Evolutionary conservation across 2,888 invertebrate species (phyloP), one percentile per base, ranked within the genome.

Genomic region (Tuta absoluta): DNA sequence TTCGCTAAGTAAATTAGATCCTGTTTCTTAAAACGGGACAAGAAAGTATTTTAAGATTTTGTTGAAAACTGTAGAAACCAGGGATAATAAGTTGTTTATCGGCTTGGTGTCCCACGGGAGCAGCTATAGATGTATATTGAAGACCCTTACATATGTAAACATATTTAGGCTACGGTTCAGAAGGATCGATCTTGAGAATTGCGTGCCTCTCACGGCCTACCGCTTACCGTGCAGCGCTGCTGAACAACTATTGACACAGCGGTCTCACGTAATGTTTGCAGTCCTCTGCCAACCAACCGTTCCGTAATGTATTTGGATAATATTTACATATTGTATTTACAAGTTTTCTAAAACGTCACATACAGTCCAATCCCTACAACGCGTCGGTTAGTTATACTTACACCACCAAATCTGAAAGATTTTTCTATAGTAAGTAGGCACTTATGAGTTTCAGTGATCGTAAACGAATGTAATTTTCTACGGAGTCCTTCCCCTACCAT

Each of bases 181-280:
- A 1, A 45, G n/a, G n/a, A 45, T 45, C 45, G 45, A 45, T 45
- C 45, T 8, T 45, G 41, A 11, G 7, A 5, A 45, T 45, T n/a
- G 45, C 45, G 45, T 45, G 45, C n/a, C 45, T 45, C 45, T 17
- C 11, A 41, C 41, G 28, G 41, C 14, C 14, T 14, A 14, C 41
- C 28, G 3, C 14, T 41, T 14, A 14, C 41, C 28, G 3, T 33
- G 10, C 33, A n/a, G 45, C 17, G 45, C n/a, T n/a, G 5, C 45
- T 45, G 45, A 45, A 45, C 45, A 45, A 45, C 45, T 45, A 45
- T 45, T 45, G 45, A 45, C 45, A 45, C 45, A 17, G n/a, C 45
- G 17, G 8, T n/a, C n/a, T 45, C 45, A 45, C 45, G 45, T 45
- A 45, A 45, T 45, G 45, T 45, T 45, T 45, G 45, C 45, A 12